A percentile compares a stretch with the other conserved stretches of the same genome.
Conservation (phyloP, 2,888 invertebrate species). For the Cabera pusaria region DNA sequence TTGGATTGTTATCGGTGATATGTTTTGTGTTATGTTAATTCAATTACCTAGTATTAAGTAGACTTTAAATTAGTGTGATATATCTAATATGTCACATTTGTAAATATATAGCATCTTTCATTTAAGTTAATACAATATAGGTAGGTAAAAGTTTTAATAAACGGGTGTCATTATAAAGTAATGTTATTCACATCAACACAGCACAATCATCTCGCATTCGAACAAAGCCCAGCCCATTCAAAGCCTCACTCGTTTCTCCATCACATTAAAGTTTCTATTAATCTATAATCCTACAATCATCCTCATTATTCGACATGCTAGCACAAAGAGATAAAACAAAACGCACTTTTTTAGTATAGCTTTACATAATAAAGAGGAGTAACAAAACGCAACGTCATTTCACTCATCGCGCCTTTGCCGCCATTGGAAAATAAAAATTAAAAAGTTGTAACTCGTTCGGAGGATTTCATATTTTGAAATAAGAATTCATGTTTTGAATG, state of each 20-base stretch:
- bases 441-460: slow-evolving; percentile 61
- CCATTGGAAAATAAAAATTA: slow-evolving; percentile 48
- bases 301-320: slow-evolving; percentile 20
- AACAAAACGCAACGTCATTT: slow-evolving; percentile 57
- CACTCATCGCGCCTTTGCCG: slow-evolving; percentile 44
- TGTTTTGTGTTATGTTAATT: too few species aligned
- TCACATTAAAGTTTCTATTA: slow-evolving; percentile 22
- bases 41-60: too few species aligned
- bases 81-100: too few species aligned
- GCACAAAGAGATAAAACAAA: slow-evolving; percentile 30
- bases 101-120: too few species aligned
- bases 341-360: slow-evolving; percentile 27
- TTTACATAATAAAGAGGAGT: slow-evolving; percentile 41
- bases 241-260: slow-evolving; percentile 18
- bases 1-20: slow-evolving; percentile 12
- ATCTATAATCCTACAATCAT: slow-evolving; percentile 25
- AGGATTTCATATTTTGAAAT: slow-evolving; percentile 78
- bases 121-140: too few species aligned
- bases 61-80: too few species aligned
- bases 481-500: slow-evolving; percentile 60
- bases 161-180: slow-evolving; percentile 5
- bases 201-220: slow-evolving; percentile 7
- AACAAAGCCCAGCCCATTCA: slow-evolving; percentile 17
- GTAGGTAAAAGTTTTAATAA: too few species aligned
- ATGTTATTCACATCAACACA: slow-evolving; percentile 11